These are phyloP conservation scores for Papilio demoleus DNA, from an alignment of 2,888 invertebrate species.

Conservation along the genomic window DNA sequence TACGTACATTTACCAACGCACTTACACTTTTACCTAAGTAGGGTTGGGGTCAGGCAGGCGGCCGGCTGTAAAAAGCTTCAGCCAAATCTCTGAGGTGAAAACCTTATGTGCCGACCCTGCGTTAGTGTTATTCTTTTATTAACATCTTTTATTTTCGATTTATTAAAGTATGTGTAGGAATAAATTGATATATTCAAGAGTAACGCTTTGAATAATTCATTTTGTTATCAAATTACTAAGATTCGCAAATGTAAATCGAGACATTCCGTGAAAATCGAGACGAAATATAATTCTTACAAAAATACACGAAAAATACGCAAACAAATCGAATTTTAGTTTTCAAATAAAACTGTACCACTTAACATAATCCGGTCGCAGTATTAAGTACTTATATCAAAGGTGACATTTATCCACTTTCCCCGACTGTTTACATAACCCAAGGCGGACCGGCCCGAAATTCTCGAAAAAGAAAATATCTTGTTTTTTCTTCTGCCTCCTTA, in stretches of 20 bases:
- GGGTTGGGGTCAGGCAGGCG: no score
- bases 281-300: not conserved
- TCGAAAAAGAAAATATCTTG: conserved; percentile 67
- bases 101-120: no score
- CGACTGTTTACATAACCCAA: conserved; percentile 58
- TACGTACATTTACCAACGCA: no score
- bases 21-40: no score
- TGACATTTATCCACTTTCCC: conserved; percentile 45
- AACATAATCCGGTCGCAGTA: conserved; percentile 38
- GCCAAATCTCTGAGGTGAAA: no score
- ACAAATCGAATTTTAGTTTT: conserved; percentile 33
- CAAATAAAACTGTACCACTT: conserved; percentile 25
- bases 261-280: not conserved
- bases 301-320: not conserved
- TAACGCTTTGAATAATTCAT: not conserved
- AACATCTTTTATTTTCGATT: no score
- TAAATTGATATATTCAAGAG: no score
- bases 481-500: conserved; percentile 64
- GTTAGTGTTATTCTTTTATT: no score
- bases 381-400: conserved; percentile 41
- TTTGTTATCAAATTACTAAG: not conserved
- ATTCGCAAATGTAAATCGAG: not conserved
- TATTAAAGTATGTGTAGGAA: no score
- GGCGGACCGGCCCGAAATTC: conserved; percentile 36
- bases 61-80: no score